Percentiles rank a stretch among this genome's conserved stretches.
Conservation (phyloP, 1,140 invertebrate genomes). For the Watersipora subatra region DNA sequence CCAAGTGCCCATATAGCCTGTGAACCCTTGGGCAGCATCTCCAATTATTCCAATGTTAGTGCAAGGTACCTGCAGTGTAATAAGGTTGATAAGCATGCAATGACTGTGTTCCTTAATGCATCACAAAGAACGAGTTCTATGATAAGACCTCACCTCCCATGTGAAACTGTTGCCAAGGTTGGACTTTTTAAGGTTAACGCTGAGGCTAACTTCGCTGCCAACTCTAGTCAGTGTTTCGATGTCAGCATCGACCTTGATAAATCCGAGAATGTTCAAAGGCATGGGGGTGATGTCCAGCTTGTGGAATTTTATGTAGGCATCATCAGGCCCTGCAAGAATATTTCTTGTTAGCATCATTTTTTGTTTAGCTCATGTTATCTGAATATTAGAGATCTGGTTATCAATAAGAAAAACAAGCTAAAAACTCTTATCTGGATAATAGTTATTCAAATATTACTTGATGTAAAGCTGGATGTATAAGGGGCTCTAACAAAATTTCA, state of each 20-base stretch:
- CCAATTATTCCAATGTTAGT: neutral
- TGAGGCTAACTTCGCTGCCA: neutral
- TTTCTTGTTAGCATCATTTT: too few species aligned
- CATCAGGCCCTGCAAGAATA: neutral
- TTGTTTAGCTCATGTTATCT: too few species aligned
- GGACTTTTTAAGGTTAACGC: neutral
- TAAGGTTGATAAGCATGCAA: too few species aligned
- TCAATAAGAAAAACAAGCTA: too few species aligned
- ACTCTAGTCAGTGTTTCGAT: neutral
- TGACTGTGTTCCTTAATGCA: too few species aligned
- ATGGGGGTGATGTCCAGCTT: neutral
- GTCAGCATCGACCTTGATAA: neutral
- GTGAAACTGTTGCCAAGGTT: neutral
- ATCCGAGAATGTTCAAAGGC: neutral
- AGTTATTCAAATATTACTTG: too few species aligned
- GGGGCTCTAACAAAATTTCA: too few species aligned
- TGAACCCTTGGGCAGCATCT: neutral
- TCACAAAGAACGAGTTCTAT: too few species aligned
- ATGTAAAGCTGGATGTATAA: too few species aligned
- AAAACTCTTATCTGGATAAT: too few species aligned
- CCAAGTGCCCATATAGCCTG: neutral
- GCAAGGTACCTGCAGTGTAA: neutral
- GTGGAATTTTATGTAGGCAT: neutral
- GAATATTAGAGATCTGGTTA: too few species aligned
- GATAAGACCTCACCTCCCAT: neutral